Evolutionary conservation across 2,888 invertebrate species (phyloP).

Genomic region (Limnephilus lunatus): DNA sequence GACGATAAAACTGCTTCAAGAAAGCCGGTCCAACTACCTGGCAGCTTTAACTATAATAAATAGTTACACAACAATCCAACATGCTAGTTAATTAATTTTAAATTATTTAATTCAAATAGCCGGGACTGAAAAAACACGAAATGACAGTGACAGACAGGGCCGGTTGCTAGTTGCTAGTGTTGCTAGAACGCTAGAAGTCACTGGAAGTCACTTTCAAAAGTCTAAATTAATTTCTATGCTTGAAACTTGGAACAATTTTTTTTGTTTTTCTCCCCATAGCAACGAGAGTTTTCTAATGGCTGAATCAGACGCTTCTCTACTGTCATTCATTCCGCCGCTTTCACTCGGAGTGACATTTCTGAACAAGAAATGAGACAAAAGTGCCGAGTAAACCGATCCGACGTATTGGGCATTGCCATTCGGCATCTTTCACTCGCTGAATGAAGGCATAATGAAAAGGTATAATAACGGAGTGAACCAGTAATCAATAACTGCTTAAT

Average conservation of each 20-base stretch:
- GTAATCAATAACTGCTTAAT: too few relatives aligned
- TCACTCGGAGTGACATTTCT: too few relatives aligned
- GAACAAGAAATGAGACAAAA: too few relatives aligned
- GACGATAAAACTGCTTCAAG: background rate
- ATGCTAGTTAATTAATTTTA: background rate
- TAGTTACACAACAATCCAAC: background rate
- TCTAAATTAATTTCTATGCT: background rate
- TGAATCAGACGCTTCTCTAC: too few relatives aligned
- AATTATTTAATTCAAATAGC: constrained; percentile 7
- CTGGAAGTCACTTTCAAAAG: background rate
- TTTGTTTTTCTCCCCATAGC: background rate
- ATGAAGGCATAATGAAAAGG: too few relatives aligned
- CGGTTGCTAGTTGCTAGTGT: constrained; percentile 38
- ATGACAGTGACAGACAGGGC: background rate
- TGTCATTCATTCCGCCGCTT: too few relatives aligned
- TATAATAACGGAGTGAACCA: too few relatives aligned
- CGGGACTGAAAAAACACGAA: background rate
- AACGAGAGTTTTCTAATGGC: background rate
- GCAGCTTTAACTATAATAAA: background rate
- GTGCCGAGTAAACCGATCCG: too few relatives aligned
- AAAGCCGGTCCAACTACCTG: background rate
- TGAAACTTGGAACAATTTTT: background rate
- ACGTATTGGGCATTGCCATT: too few relatives aligned
- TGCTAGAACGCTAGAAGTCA: too few relatives aligned
- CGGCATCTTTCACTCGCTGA: too few relatives aligned